Percentiles rank a stretch among this genome's conserved stretches.
Evolutionary conservation across 2,797 vertebrate genomes (phyloP).

Genomic region (Mus spretus): DNA sequence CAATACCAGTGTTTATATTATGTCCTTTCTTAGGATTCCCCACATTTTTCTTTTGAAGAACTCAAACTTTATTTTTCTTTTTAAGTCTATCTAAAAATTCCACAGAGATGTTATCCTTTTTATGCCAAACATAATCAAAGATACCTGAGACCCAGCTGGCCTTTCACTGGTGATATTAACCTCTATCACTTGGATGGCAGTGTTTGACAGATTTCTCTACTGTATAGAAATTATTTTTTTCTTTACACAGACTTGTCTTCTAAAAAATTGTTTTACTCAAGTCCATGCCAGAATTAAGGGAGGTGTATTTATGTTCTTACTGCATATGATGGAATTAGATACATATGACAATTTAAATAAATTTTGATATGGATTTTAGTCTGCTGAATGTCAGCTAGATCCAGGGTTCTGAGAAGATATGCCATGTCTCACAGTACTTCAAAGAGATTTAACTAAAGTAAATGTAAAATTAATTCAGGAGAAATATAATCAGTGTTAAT

Average conservation of each 20-base stretch:
- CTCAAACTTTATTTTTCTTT: background rate
- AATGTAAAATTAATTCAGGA: background rate
- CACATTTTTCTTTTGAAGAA: background rate
- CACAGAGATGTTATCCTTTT: background rate
- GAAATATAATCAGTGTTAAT: background rate
- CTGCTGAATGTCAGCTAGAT: background rate
- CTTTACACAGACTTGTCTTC: background rate
- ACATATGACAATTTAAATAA: background rate
- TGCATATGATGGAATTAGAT: background rate
- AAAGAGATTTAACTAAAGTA: background rate
- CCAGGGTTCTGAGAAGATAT: background rate
- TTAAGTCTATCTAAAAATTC: background rate
- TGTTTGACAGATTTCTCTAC: background rate
- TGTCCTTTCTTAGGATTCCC: background rate
- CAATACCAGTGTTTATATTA: background rate
- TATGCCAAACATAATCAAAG: background rate
- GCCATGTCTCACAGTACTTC: background rate
- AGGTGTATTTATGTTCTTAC: background rate
- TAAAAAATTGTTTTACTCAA: background rate
- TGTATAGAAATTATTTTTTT: background rate
- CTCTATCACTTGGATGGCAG: background rate
- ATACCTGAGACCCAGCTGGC: background rate
- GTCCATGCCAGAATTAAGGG: background rate
- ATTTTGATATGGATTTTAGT: background rate
- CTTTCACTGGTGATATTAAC: background rate